phyloP scores from a whole-genome alignment of 2,888 invertebrate genomes.

The Drosophila ustulata region DNA sequence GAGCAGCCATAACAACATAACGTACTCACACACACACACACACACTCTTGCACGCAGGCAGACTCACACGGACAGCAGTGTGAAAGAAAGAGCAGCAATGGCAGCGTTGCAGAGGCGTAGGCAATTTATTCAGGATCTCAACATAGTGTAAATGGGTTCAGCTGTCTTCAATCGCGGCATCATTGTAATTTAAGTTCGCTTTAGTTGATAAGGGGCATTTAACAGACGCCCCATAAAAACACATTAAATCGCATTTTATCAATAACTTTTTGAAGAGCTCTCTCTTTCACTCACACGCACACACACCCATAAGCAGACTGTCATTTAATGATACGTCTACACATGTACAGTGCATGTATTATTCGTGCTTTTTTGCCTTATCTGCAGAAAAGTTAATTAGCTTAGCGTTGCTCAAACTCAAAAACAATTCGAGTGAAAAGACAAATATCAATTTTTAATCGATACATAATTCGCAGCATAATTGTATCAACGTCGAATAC shows the following conservation, averaged over 20 bases:
- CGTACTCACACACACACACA: slow-evolving; percentile 26
- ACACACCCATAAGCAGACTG: slow-evolving; percentile 15
- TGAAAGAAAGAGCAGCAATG: slow-evolving; percentile 60
- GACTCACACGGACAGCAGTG: slow-evolving; percentile 28
- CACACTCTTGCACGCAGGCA: slow-evolving; percentile 17
- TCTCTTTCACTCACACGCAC: slow-evolving; percentile 13
- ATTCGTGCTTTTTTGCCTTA: slow-evolving; percentile 41
- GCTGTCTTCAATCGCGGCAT: neutral
- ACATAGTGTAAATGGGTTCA: neutral
- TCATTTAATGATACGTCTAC: slow-evolving; percentile 19
- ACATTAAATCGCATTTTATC: slow-evolving; percentile 62
- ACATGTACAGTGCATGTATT: slow-evolving; percentile 11
- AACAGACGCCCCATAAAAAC: slow-evolving; percentile 57
- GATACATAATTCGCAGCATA: neutral
- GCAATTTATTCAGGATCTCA: slow-evolving; percentile 21
- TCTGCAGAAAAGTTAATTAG: slow-evolving; percentile 56
- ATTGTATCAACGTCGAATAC: slow-evolving; percentile 34
- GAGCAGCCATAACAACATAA: slow-evolving; percentile 59
- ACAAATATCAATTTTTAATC: slow-evolving; percentile 1
- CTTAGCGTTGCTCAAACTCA: slow-evolving; percentile 29
- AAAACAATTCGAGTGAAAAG: slow-evolving; percentile 21
- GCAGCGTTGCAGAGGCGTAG: slow-evolving; percentile 64
- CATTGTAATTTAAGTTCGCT: neutral
- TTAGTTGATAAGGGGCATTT: slow-evolving; percentile 56
- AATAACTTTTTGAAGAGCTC: slow-evolving; percentile 43